phyloP scores from a whole-genome alignment of 2,113 vertebrate genomes.

The Triplophysa dalaica region DNA sequence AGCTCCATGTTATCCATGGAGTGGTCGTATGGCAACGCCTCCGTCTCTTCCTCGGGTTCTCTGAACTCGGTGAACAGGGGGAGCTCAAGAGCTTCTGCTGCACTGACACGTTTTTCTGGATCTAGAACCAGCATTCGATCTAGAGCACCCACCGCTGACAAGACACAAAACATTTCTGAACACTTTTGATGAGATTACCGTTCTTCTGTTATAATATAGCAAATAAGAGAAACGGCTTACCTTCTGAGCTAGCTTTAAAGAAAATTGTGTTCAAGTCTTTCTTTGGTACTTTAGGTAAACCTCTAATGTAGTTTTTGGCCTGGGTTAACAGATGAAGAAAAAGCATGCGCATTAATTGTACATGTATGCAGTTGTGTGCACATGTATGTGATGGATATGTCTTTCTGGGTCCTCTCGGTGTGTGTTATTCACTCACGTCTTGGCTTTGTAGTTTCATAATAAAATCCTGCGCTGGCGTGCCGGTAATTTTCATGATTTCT shows the following conservation, averaged over 20 bases:
- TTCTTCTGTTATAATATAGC: neutral
- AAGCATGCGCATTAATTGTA: neutral
- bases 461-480: conserved; percentile 90
- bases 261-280: conserved; percentile 89
- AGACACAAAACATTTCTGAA: neutral
- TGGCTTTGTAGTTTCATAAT: conserved; percentile 87
- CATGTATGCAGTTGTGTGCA: neutral
- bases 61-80: conserved; percentile 86
- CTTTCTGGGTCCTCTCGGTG: neutral
- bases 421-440: conserved; percentile 79
- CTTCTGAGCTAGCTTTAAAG: conserved; percentile 79
- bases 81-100: conserved; percentile 82
- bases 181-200: too few species aligned
- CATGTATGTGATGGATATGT: neutral
- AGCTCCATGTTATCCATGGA: conserved; percentile 87
- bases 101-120: conserved; percentile 83
- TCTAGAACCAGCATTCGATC: conserved; percentile 94
- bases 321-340: conserved; percentile 56
- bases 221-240: conserved; percentile 66
- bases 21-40: conserved; percentile 86
- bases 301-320: conserved; percentile 92
- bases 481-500: conserved; percentile 97
- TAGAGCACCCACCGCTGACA: conserved; percentile 84
- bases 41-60: conserved; percentile 85
- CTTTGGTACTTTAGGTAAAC: conserved; percentile 88